A percentile compares a stretch with the other conserved stretches of the same genome.
These are phyloP conservation scores for Camponotus vicinus DNA, from an alignment of 1,140 invertebrate genomes.

Conservation along the genomic window DNA sequence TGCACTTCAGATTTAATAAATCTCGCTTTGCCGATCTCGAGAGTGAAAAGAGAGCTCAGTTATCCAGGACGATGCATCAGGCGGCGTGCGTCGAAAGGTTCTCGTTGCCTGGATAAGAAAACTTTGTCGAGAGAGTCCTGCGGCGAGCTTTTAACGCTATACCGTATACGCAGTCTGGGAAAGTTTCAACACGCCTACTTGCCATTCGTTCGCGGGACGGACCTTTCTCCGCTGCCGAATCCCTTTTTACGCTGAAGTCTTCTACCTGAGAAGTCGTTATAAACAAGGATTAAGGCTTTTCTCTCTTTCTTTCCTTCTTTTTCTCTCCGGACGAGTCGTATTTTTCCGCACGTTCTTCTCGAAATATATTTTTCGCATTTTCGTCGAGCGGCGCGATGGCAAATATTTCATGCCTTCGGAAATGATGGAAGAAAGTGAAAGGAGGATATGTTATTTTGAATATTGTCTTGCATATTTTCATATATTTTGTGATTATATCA, in stretches of 20 bases:
- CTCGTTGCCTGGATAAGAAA: slow-evolving; percentile 55
- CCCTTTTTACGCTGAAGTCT: slow-evolving; percentile 24
- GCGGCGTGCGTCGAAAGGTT: slow-evolving; percentile 41
- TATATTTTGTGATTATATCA: neutral
- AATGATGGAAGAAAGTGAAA: slow-evolving; percentile 20
- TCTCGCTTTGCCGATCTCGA: slow-evolving; percentile 19
- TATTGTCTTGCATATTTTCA: neutral
- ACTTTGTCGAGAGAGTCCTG: slow-evolving; percentile 49
- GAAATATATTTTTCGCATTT: slow-evolving; percentile 18
- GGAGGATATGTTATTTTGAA: neutral
- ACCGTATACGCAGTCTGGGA: slow-evolving; percentile 60
- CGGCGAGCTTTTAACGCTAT: slow-evolving; percentile 60
- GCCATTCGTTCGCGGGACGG: slow-evolving; percentile 62
- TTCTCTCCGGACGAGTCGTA: slow-evolving; percentile 27
- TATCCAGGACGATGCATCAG: slow-evolving; percentile 62
- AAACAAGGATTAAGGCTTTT: slow-evolving; percentile 67
- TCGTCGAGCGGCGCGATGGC: neutral
- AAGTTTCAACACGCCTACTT: slow-evolving; percentile 71
- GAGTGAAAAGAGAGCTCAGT: slow-evolving; percentile 54
- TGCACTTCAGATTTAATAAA: slow-evolving; percentile 60
- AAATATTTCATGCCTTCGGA: neutral
- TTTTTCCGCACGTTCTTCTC: slow-evolving; percentile 41
- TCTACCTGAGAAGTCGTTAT: slow-evolving; percentile 61
- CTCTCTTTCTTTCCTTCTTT: no score
- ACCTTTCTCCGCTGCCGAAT: slow-evolving; percentile 40